Evolutionary conservation across 2,797 vertebrate species (phyloP), one percentile per base, ranked within the genome.

Genomic region (Alca torda): DNA sequence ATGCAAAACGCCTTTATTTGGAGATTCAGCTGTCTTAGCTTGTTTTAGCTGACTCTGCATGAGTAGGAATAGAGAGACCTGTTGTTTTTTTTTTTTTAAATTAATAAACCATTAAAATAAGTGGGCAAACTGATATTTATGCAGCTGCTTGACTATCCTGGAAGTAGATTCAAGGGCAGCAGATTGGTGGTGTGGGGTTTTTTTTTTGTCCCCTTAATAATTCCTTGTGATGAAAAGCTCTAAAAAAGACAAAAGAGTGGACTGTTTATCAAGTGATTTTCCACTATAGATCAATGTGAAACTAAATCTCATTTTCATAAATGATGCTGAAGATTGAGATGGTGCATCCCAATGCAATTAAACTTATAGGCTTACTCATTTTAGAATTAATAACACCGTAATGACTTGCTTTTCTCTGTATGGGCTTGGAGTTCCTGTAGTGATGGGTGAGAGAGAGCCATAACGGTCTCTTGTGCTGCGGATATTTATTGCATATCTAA

Each of bases 11-110:
- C 26, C 46, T 85, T 61, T 83, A 53, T 85, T 89, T 89, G 24
- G 21, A 68, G 37, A 65, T 68, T 85, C 75, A 80, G 26, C 68
- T 89, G 76, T 61, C 30, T 33, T 72, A 51, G 50, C 69, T 91
- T 91, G 79, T 93, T 95, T 89, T 78, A 80, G 56, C 70, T 83
- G 70, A 87, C 68, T 92, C 73, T 64, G 70, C n/a, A 23, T 61
- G 67, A 91, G n/a, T 33, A 89, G 39, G 26, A 92, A 50, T 69
- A 87, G 77, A 30, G 56, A 87, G 9, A 37, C 39, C 50, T 8
- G 1, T 60, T 21, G n/a, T 61, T 37, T 37, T 59, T 35, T 68
- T 59, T 35, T 68, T 82, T 93, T 33, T 2, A 1, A 56, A 89
- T 75, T 84, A 81, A 70, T 87, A 83, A 63, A 11, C 8, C 24